These are phyloP conservation scores for Dicerorhinus sumatrensis DNA, from an alignment of 2,113 vertebrate genomes.

Conservation along the genomic window DNA sequence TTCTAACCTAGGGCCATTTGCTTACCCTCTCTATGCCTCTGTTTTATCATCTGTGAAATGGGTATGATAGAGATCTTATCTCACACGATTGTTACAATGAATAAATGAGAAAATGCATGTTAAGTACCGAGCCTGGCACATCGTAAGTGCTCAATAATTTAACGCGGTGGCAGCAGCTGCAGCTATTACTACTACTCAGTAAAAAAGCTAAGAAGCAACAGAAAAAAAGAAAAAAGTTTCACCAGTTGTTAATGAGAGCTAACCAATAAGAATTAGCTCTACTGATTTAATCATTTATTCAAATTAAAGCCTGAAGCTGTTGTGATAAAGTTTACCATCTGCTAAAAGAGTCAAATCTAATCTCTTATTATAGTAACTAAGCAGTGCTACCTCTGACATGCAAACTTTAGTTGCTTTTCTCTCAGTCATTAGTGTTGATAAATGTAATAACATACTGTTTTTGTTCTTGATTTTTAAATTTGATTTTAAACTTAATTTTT, in stretches of 20 bases:
- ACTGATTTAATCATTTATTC: conserved; percentile 63
- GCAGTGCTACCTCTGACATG: conserved; percentile 58
- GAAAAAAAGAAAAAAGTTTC: background rate
- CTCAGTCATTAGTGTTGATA: conserved; percentile 55
- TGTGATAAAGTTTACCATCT: conserved; percentile 51
- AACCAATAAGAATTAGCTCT: conserved; percentile 9
- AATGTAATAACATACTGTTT: conserved; percentile 44
- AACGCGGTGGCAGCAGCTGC: background rate
- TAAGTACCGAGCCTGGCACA: background rate
- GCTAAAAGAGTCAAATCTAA: conserved; percentile 60
- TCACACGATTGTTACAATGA: background rate
- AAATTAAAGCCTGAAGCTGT: conserved; percentile 51
- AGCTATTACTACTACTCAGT: background rate
- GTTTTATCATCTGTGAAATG: background rate
- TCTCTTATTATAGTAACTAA: conserved; percentile 55
- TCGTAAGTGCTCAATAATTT: background rate
- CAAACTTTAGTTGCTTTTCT: conserved; percentile 43
- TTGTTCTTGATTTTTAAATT: background rate
- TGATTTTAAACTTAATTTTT: background rate
- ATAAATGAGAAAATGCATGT: background rate
- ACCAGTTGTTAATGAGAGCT: conserved; percentile 27
- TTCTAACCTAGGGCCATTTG: background rate
- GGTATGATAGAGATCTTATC: background rate
- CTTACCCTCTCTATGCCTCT: background rate
- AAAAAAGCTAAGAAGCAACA: background rate